Percentiles rank a stretch among this genome's conserved stretches.
These are phyloP conservation scores for Nineta flava DNA, from an alignment of 2,888 invertebrate species.

Conservation along the genomic window DNA sequence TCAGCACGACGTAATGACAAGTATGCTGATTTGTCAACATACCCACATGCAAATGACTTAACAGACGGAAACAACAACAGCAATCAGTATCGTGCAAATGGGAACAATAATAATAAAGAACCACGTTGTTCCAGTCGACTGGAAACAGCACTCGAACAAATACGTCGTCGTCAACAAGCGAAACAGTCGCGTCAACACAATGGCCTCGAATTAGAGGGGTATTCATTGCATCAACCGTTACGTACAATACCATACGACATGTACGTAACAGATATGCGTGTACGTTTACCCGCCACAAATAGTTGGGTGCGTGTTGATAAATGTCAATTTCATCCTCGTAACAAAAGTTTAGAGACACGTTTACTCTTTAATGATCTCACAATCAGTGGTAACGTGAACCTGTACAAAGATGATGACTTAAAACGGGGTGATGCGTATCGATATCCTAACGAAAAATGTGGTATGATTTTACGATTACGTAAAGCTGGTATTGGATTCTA, in stretches of 20 bases:
- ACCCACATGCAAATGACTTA: slow-evolving; percentile 22
- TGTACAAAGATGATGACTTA: slow-evolving; percentile 30
- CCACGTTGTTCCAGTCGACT: slow-evolving; percentile 43
- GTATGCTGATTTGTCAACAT: slow-evolving; percentile 25
- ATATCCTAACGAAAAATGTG: slow-evolving; percentile 1
- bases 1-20: slow-evolving; percentile 18
- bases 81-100: slow-evolving; percentile 10
- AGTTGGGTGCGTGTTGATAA: slow-evolving; percentile 59
- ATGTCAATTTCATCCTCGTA: slow-evolving; percentile 58
- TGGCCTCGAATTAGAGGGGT: slow-evolving; percentile 40
- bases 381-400: slow-evolving; percentile 58
- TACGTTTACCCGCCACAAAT: slow-evolving; percentile 46
- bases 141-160: slow-evolving; percentile 49
- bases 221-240: slow-evolving; percentile 45
- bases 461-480: slow-evolving; percentile 57
- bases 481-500: slow-evolving; percentile 67
- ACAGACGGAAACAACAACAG: slow-evolving; percentile 13
- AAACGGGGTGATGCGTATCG: slow-evolving; percentile 26
- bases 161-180: slow-evolving; percentile 39
- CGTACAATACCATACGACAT: slow-evolving; percentile 46
- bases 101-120: slow-evolving; percentile 6
- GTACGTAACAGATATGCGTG: slow-evolving; percentile 53
- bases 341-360: slow-evolving; percentile 58
- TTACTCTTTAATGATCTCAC: slow-evolving; percentile 64
- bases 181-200: slow-evolving; percentile 23